Evolutionary conservation across 2,888 invertebrate species (phyloP), one percentile per base, ranked within the genome.

Genomic region (Apamea epomidion): DNA sequence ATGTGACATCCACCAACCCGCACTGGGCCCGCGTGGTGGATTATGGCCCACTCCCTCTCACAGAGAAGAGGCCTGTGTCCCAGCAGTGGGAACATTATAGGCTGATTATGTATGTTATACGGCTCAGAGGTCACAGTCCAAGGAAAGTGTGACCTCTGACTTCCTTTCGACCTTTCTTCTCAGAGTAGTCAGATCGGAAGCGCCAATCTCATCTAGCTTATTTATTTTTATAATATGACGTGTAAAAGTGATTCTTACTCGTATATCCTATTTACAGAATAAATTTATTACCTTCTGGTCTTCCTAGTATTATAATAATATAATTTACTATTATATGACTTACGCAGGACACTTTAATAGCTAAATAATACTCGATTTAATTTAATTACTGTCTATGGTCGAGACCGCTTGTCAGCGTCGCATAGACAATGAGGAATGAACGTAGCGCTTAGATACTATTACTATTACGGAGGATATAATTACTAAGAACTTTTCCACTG

Each of bases 361-460:
- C 32, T 73, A 70, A 68, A 67, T 76, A 72, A 64, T 71, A 42
- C 65, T 72, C 10, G 51, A 73, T 75, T 70, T 85, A 70, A 82
- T 85, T 78, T 74, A 68, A 85, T 82, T 85, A 79, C 37, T 58
- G 58, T 73, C 51, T 84, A 78, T 69, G 84, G 42, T 32, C 67
- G 76, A 67, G 62, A 76, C 45, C 6, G 64, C 51, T 29, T 72
- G 60, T 48, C 67, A n/a, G 45, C 51, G 58, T 48, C 18, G 75
- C 81, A 69, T 75, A 68, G 58, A 75, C 79, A 70, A 80, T 71
- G 72, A 70, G 77, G 37, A 60, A 76, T 79, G 76, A 82, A 51
- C 64, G 69, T 76, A 42, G 51, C 51, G 68, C 51, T 75, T 37
- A 73, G 32, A 51, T 25, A 62, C 7, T 70, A 25, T 21, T 29